A percentile compares a stretch with the other conserved stretches of the same genome.
These are phyloP conservation scores for Achlya flavicornis DNA, from an alignment of 2,888 invertebrate species.

Conservation along the genomic window DNA sequence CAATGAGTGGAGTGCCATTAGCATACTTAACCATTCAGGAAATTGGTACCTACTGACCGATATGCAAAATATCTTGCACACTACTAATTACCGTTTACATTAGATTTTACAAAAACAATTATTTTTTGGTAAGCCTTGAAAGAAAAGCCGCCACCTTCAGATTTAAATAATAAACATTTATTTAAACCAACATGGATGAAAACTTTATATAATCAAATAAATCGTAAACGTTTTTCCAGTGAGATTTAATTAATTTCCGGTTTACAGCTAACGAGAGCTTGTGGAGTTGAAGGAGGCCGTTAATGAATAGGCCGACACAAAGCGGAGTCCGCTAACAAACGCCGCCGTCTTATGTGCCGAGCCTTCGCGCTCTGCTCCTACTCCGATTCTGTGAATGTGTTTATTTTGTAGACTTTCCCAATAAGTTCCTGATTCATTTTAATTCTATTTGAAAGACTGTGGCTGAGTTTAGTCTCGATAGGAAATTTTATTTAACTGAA, in stretches of 20 bases:
- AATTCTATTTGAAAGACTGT: neutral
- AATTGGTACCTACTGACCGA: neutral
- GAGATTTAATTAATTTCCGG: slow-evolving; percentile 15
- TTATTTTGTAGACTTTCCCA: slow-evolving; percentile 7
- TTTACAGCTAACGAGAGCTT: slow-evolving; percentile 15
- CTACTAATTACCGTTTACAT: neutral
- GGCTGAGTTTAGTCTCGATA: neutral
- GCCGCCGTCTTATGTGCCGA: slow-evolving; percentile 11
- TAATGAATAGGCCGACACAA: slow-evolving; percentile 14
- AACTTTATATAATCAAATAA: slow-evolving; percentile 11
- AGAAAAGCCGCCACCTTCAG: neutral
- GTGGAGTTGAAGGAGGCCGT: slow-evolving; percentile 10
- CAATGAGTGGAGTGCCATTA: neutral
- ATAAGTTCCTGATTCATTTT: slow-evolving; percentile 7
- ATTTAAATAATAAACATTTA: neutral
- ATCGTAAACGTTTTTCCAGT: slow-evolving; percentile 12
- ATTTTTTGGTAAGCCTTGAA: neutral
- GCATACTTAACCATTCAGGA: neutral
- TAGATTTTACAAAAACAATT: neutral
- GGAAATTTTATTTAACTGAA: neutral
- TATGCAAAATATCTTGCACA: neutral
- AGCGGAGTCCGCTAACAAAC: slow-evolving; percentile 16
- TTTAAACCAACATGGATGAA: neutral
- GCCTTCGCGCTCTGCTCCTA: slow-evolving; percentile 6
- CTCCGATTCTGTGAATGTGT: slow-evolving; percentile 9